Base-by-base conservation (phyloP, 2,888 invertebrate species). In the Idaea aversata region DNA sequence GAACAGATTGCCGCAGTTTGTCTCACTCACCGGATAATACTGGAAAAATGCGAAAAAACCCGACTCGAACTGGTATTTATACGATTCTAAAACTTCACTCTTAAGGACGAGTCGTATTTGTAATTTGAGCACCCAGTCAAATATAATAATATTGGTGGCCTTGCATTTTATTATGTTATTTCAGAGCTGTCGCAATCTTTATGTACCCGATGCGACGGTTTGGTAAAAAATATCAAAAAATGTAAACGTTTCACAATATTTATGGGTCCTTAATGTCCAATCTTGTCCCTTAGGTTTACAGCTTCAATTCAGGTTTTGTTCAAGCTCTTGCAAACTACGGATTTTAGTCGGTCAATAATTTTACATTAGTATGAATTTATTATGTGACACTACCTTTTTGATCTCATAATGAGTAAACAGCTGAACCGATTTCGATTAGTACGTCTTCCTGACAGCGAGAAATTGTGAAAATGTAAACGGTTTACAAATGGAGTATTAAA, bases 1-100 rank as follows among this genome's bases (percentile, higher is more conserved):
- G 75, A 70, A 83, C 73, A 78, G 80, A 84, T 83, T 70, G 77
- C 71, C 62, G 65, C 68, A 71, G 72, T 84, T 81, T 77, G 75
- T 84, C 78, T 80, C 74, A 75, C 77, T 79, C 76, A 76, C 72
- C 59, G 72, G 67, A 64, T 62, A 68, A 72, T 67, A 67, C 64
- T 69, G 73, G 73, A 72, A 71, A 76, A 78, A 76, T 72, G 68
- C 15, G 64, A 58, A 38, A 65, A 61, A 72, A 73, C 70, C 62
- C 68, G 63, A 61, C 10, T 62, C 36, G 57, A 66, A 65, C 65
- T 63, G 59, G 60, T 65, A 61, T 62, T 64, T 47, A 15, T 15
- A 38, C 36, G 57, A n/a, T 58, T 58, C 59, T 34, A 7, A 59
- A 58, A 36, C 5, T 35, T 5, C 57, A 63, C 5, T 25, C 25